Conservation (phyloP, 2,113 vertebrate genomes). For the Poecilia latipinna region DNA sequence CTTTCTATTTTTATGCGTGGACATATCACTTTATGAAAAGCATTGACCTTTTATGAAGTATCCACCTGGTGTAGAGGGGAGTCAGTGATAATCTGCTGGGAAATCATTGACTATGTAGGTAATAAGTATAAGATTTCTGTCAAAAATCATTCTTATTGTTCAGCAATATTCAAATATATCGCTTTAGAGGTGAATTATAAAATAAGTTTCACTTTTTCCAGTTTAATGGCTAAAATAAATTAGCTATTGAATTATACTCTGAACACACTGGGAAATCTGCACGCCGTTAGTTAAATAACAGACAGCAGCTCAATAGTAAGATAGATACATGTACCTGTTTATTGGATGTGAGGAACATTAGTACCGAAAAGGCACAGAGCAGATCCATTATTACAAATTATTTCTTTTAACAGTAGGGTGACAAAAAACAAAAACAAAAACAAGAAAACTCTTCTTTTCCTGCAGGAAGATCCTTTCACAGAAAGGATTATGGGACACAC, state of each 20-base stretch:
- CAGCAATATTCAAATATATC: neutral
- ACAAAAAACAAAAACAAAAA: conserved; percentile 6
- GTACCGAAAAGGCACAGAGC: conserved; percentile 84
- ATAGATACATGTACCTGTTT: conserved; percentile 88
- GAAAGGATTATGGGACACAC: conserved; percentile 86
- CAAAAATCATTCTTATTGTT: neutral
- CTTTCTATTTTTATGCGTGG: neutral
- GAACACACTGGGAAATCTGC: neutral
- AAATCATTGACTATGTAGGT: neutral
- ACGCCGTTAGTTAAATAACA: neutral
- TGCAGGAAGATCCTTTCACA: conserved; percentile 88
- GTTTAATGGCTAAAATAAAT: neutral
- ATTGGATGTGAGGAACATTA: conserved; percentile 80
- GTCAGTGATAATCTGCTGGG: neutral
- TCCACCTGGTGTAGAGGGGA: too few relatives aligned
- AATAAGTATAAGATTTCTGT: neutral
- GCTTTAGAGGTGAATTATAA: neutral
- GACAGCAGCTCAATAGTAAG: conserved; percentile 57
- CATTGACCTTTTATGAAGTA: too few relatives aligned
- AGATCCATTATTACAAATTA: conserved; percentile 80
- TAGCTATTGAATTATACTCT: too few relatives aligned
- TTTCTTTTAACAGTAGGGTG: conserved; percentile 52
- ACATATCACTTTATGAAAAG: neutral
- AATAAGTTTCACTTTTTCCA: neutral
- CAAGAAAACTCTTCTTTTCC: conserved; percentile 40